A percentile compares a stretch with the other conserved stretches of the same genome.
These are phyloP conservation scores for Malthinus seriepunctatus DNA, from an alignment of 2,888 invertebrate species.

Conservation along the genomic window DNA sequence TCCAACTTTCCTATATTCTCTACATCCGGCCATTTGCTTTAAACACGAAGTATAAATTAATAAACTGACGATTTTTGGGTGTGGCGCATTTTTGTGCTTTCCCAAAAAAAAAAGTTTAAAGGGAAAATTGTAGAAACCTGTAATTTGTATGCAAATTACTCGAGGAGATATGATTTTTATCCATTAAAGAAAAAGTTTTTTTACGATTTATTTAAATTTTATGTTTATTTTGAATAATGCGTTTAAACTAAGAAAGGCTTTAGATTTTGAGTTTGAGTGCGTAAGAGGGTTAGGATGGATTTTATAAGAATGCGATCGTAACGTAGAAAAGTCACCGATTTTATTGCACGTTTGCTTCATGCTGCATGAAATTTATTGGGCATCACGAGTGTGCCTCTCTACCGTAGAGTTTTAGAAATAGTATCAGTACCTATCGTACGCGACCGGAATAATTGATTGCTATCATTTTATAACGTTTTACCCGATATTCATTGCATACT, in stretches of 20 bases:
- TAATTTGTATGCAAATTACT: too few relatives aligned
- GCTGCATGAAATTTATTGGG: conserved; percentile 23
- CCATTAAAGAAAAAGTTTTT: too few relatives aligned
- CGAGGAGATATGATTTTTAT: too few relatives aligned
- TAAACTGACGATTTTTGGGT: conserved; percentile 12
- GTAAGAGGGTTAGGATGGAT: conserved; percentile 14
- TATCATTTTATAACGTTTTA: conserved; percentile 16
- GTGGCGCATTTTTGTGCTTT: not conserved
- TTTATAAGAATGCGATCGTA: conserved; percentile 22
- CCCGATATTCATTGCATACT: not conserved
- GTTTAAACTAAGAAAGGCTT: not conserved
- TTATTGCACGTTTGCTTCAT: conserved; percentile 24
- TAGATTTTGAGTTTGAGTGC: conserved; percentile 10
- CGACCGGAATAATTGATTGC: conserved; percentile 21
- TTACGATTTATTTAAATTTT: too few relatives aligned
- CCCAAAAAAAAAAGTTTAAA: too few relatives aligned
- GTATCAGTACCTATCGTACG: conserved; percentile 18
- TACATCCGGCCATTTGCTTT: conserved; percentile 23
- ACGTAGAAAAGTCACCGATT: conserved; percentile 23
- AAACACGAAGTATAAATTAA: conserved; percentile 15
- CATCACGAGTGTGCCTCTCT: conserved; percentile 16
- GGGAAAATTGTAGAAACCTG: too few relatives aligned
- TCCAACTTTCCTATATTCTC: conserved; percentile 34
- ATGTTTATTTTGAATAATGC: too few relatives aligned
- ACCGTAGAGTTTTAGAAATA: conserved; percentile 18